Conservation (phyloP, 2,888 invertebrate species). For the Leucophenga montana region DNA sequence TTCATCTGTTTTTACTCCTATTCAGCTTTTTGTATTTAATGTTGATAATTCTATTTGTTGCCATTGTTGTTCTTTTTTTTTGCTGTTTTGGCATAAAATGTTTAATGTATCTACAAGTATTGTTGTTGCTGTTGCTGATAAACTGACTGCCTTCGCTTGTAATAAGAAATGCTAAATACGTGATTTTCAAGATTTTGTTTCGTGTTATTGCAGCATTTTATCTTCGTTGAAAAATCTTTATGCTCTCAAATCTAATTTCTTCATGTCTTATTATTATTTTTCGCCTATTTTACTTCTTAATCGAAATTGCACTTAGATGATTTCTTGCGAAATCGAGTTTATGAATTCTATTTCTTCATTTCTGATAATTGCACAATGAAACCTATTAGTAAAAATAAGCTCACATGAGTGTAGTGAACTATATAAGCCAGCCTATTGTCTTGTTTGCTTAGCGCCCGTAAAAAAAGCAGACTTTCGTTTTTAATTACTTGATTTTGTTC, state of each 20-base stretch:
- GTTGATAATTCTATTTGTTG: neutral
- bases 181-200: conserved; percentile 18
- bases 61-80: neutral
- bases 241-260: neutral
- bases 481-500: no score
- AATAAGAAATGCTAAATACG: conserved; percentile 26
- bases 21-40: neutral
- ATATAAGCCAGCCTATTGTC: no score
- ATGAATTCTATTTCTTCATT: no score
- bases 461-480: no score
- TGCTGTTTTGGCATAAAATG: neutral
- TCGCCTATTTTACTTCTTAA: neutral
- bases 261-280: neutral
- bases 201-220: neutral
- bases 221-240: neutral
- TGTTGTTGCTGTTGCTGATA: neutral
- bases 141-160: neutral
- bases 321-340: neutral
- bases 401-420: no score
- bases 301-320: neutral
- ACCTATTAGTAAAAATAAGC: no score
- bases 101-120: neutral
- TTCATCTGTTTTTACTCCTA: neutral
- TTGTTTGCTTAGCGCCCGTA: no score
- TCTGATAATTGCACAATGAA: no score